phyloP scores from a whole-genome alignment of 2,888 invertebrate species.

The Rutpela maculata region DNA sequence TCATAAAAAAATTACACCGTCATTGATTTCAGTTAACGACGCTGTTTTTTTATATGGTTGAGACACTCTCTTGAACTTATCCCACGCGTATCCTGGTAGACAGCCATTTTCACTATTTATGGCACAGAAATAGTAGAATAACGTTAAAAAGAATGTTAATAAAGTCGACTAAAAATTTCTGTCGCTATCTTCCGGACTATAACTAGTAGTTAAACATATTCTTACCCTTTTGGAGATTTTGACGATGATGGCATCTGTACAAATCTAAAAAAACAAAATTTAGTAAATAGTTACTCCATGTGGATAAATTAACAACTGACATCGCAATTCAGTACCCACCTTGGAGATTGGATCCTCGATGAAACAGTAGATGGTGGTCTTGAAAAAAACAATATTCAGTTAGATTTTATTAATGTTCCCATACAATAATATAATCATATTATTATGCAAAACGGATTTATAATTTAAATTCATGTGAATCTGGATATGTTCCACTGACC shows the following conservation, averaged over 20 bases:
- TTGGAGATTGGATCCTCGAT: slow-evolving; percentile 37
- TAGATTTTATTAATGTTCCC: neutral
- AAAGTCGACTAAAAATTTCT: too few species aligned
- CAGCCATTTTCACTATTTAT: too few species aligned
- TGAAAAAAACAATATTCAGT: neutral
- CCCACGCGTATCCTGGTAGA: too few species aligned
- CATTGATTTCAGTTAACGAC: too few species aligned
- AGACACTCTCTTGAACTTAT: too few species aligned
- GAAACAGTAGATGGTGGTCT: slow-evolving; percentile 36
- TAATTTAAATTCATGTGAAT: slow-evolving; percentile 16
- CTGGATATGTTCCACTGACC: slow-evolving; percentile 7
- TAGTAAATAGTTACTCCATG: neutral
- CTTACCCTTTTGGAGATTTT: slow-evolving; percentile 52
- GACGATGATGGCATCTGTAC: slow-evolving; percentile 43
- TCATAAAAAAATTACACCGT: too few species aligned
- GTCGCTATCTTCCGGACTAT: too few species aligned
- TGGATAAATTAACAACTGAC: neutral
- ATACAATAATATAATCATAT: neutral
- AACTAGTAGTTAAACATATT: neutral
- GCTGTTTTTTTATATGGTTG: too few species aligned
- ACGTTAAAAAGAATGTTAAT: too few species aligned
- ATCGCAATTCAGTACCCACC: slow-evolving; percentile 16
- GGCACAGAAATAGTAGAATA: too few species aligned
- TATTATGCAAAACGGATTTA: neutral
- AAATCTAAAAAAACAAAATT: slow-evolving; percentile 37